Conservation (phyloP, 2,113 vertebrate genomes). For the Tichodroma muraria region DNA sequence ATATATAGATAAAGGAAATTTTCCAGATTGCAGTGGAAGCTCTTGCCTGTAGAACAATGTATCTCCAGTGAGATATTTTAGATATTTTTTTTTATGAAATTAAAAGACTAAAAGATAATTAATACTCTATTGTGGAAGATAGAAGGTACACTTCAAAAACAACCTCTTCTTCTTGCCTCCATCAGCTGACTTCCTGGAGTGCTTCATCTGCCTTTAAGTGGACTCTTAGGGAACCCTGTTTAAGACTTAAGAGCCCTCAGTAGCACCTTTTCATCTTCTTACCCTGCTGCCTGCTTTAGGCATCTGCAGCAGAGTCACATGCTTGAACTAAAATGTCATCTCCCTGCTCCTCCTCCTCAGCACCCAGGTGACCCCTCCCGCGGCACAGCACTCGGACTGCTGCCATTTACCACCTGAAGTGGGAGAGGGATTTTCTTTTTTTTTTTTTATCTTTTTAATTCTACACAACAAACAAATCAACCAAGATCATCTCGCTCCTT, state of each 20-base stretch:
- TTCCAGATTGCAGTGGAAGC: neutral
- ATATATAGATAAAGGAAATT: neutral
- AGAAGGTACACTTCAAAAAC: neutral
- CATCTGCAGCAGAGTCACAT: neutral
- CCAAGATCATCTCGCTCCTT: neutral
- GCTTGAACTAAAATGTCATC: neutral
- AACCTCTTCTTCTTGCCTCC: neutral
- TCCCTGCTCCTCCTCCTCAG: neutral
- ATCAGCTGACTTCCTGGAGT: slow-evolving; percentile 38
- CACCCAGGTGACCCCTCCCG: neutral
- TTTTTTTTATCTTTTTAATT: neutral
- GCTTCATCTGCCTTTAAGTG: slow-evolving; percentile 31
- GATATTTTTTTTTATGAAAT: neutral
- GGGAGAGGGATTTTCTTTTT: fast-evolving
- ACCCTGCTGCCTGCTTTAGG: neutral
- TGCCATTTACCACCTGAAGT: neutral
- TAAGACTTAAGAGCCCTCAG: slow-evolving; percentile 36
- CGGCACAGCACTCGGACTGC: neutral
- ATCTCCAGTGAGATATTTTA: neutral
- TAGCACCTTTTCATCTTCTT: neutral
- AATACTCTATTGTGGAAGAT: neutral
- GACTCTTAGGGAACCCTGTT: neutral
- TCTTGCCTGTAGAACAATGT: neutral
- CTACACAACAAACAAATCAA: neutral
- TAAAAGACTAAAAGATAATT: neutral